Base-by-base conservation (phyloP, 2,888 invertebrate genomes). In the Apocheima hispidaria region DNA sequence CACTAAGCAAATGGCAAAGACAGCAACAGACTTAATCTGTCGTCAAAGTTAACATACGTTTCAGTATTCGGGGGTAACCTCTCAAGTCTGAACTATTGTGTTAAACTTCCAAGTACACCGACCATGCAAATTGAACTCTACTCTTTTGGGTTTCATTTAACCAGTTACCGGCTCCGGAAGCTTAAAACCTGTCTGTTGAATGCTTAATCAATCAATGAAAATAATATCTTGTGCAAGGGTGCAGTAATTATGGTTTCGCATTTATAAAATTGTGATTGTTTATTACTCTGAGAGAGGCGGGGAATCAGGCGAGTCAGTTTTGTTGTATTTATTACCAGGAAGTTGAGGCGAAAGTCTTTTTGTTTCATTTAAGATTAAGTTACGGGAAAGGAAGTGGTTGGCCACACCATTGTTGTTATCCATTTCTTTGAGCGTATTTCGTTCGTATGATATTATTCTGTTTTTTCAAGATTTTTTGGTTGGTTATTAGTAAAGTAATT, bases 331-430 rank as follows among this genome's bases (percentile, higher is more conserved):
- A 28, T 26, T 14, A 36, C 33, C 35, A 46, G 54, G 54, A 46
- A 43, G 21, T 53, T 41, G 21, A 43, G 5, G n/a, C 10, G 21
- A 28, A 33, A 26, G 28, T 14, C 18, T 18, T 38, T 46, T 46
- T 55, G 21, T 55, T 55, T 36, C 18, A 10, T 21, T n/a, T 6
- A 7, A 40, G 20, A 46, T 38, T 38, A 3, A n/a, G 28, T 48
- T 48, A 40, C 55, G 6, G 2, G 20, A 28, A 36, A 54, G 46
- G 54, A 36, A n/a, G n/a, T n/a, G n/a, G n/a, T n/a, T n/a, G n/a
- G n/a, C n/a, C n/a, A n/a, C n/a, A n/a, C n/a, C n/a, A n/a, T n/a
- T n/a, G n/a, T n/a, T n/a, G n/a, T n/a, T n/a, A n/a, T n/a, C n/a
- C n/a, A n/a, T n/a, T n/a, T n/a, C n/a, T n/a, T n/a, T n/a, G n/a